These are phyloP conservation scores for Epirrhoe tristata DNA, from an alignment of 2,888 invertebrate genomes.

Conservation along the genomic window DNA sequence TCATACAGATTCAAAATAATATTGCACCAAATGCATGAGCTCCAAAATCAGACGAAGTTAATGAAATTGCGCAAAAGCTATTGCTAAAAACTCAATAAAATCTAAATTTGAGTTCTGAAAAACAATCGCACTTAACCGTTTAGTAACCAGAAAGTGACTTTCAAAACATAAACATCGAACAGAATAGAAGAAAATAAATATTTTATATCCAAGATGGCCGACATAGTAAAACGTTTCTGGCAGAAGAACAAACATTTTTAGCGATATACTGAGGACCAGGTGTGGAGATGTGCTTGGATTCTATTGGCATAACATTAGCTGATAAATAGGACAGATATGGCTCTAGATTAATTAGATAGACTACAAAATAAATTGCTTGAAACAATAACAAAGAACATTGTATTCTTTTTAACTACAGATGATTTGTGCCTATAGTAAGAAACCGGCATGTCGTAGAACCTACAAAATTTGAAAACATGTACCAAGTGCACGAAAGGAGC, in stretches of 20 bases:
- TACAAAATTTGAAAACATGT: no score
- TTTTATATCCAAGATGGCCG: constrained; percentile 24
- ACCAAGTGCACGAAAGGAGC: no score
- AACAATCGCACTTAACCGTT: constrained; percentile 4
- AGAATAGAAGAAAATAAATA: constrained; percentile 22
- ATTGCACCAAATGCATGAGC: no score
- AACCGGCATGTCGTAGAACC: no score
- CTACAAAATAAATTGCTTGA: background rate
- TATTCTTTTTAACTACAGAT: no score
- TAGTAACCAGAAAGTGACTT: constrained; percentile 17
- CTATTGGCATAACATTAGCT: constrained; percentile 12
- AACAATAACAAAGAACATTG: background rate
- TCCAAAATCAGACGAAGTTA: no score
- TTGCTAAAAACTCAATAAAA: background rate
- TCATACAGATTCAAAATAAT: no score
- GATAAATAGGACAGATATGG: constrained; percentile 29
- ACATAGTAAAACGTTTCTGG: constrained; percentile 28
- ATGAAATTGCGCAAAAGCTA: no score
- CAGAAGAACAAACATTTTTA: constrained; percentile 28
- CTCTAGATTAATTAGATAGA: background rate
- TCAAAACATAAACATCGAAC: constrained; percentile 27
- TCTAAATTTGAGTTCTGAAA: background rate
- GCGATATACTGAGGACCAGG: constrained; percentile 29
- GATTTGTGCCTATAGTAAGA: no score
- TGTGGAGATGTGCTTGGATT: constrained; percentile 27